Conservation (phyloP, 2,113 vertebrate genomes). For the Loxodonta africana region DNA sequence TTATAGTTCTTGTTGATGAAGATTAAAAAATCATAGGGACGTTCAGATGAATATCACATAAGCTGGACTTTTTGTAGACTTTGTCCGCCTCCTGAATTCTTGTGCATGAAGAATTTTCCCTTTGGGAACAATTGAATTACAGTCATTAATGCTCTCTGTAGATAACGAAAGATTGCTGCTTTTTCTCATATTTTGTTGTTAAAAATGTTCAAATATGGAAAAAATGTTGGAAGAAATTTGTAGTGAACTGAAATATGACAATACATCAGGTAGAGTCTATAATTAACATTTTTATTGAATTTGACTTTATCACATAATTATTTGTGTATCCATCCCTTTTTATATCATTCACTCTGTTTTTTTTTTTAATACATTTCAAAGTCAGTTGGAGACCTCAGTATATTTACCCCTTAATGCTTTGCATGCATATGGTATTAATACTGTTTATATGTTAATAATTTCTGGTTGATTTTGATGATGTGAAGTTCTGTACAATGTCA, state of each 20-base stretch:
- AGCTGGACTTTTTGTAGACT: neutral
- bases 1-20: neutral
- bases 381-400: neutral
- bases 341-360: neutral
- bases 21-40: neutral
- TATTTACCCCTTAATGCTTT: neutral
- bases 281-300: neutral
- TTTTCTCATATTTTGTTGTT: neutral
- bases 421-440: neutral
- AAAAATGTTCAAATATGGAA: neutral
- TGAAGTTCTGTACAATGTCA: neutral
- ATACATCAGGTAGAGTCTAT: neutral
- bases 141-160: neutral
- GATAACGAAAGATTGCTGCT: neutral
- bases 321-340: neutral
- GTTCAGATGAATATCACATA: neutral
- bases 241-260: neutral
- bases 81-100: neutral
- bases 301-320: neutral
- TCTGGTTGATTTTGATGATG: neutral
- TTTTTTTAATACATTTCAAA: neutral
- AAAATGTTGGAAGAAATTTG: neutral
- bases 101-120: neutral
- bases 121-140: neutral
- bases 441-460: constrained; percentile 11